A percentile compares a stretch with the other conserved stretches of the same genome.
phyloP scores from a whole-genome alignment of 2,797 vertebrate species.

The Sebastolobus alascanus region DNA sequence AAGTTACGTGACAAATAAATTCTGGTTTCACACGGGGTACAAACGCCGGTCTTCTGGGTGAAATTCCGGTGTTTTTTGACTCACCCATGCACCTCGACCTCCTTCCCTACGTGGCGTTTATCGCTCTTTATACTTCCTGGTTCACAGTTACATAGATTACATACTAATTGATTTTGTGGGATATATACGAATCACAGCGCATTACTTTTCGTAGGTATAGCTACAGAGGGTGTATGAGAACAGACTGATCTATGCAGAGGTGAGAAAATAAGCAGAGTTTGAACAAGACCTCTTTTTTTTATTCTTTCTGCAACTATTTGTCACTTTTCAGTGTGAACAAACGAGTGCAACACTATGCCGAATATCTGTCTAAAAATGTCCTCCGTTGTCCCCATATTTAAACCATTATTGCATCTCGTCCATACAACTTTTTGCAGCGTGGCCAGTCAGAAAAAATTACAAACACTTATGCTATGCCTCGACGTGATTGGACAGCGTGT shows the following conservation, averaged over 20 bases:
- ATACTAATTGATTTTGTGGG: no score
- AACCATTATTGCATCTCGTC: neutral
- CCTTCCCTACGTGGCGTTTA: no score
- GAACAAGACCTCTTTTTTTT: neutral
- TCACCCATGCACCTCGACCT: no score
- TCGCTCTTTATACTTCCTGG: no score
- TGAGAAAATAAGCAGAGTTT: neutral
- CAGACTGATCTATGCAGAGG: neutral
- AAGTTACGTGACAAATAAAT: no score
- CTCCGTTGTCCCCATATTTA: neutral
- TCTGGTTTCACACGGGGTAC: no score
- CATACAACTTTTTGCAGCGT: neutral
- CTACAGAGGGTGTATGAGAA: no score
- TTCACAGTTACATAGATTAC: no score
- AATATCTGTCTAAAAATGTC: neutral
- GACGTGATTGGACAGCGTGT: neutral
- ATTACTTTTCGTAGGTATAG: no score
- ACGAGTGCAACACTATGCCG: neutral
- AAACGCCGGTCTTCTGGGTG: no score
- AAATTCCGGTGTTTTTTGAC: no score
- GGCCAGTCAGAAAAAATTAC: neutral
- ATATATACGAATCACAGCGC: no score
- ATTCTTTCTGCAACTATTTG: neutral
- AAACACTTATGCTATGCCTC: neutral
- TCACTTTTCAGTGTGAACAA: neutral